Evolutionary conservation across 2,888 invertebrate genomes (phyloP), one percentile per base, ranked within the genome.

Genomic region (Cylloceria caligata): DNA sequence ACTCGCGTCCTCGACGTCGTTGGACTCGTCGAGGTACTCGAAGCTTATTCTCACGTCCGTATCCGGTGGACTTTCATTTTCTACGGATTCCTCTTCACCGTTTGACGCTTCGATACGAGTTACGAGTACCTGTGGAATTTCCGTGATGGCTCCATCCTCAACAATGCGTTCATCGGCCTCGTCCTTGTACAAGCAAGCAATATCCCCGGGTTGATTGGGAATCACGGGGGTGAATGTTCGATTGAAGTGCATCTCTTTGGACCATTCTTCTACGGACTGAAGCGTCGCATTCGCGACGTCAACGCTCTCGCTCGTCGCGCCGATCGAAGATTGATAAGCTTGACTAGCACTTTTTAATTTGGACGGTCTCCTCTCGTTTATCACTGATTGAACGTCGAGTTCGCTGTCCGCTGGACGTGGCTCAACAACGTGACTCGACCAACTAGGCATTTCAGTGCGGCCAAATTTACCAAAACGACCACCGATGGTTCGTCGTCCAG

Each of bases 351-450:
- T 85, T 68, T 89, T 91, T 55, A 91, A 76, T 77, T 88, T 91
- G 81, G 91, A 90, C 82, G 92, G 92, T 77, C 92, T 89, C 77
- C 92, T 88, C 87, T 92, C 92, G 86, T 92, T 92, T 64, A 92
- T 92, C 45, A 92, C 84, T 4, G 92, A 92, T 74, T 92, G 92
- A 60, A 92, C 92, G 85, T 92, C 92, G 27, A 92, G 81, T 42
- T 90, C 89, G 45, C 24, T 67, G 6, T 83, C 82, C 27, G 24
- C n/a, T n/a, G 64, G 42, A n/a, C 60, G 55, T 24, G 64, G 75
- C 42, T 62, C 67, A 2, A n/a, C n/a, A n/a, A 39, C 34, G 5
- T 49, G 49, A 57, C 47, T 77, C 57, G 72, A 75, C 77, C 77
- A 80, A 21, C 52, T 39, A 2, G 67, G 21, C 42, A 30, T 67